Percentiles rank a stretch among this genome's conserved stretches.
Conservation (phyloP, 1,140 invertebrate species). For the Mycetomoellerius zeteki region DNA sequence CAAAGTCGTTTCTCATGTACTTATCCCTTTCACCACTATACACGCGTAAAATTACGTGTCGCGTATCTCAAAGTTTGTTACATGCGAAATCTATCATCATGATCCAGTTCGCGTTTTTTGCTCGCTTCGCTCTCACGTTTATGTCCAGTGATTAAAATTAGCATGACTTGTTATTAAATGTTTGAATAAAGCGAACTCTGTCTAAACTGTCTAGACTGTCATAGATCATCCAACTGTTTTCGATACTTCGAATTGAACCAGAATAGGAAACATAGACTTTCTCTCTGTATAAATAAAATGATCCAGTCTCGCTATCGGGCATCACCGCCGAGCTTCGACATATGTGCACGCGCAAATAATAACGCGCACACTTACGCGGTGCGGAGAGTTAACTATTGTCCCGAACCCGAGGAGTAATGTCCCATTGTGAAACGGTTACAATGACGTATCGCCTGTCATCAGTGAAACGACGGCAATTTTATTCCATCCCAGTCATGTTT, state of each 20-base stretch:
- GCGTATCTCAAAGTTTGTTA: not conserved
- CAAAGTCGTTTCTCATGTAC: too few relatives aligned
- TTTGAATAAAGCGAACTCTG: not conserved
- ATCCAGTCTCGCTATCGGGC: conserved; percentile 20
- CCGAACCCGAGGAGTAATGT: conserved; percentile 69
- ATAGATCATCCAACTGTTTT: not conserved
- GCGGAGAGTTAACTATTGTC: conserved; percentile 75
- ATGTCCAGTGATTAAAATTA: not conserved
- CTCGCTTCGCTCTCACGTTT: not conserved
- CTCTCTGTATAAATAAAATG: conserved; percentile 16
- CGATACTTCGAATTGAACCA: not conserved
- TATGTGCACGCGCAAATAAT: conserved; percentile 73
- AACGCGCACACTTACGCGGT: conserved; percentile 67
- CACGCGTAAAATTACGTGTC: not conserved
- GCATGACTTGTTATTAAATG: not conserved
- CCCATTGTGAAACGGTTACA: conserved; percentile 80
- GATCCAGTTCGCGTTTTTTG: not conserved
- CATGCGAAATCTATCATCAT: not conserved
- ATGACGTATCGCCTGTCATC: conserved; percentile 77
- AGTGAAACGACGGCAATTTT: conserved; percentile 72
- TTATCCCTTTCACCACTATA: not conserved
- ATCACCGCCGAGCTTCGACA: conserved; percentile 54
- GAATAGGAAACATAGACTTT: not conserved
- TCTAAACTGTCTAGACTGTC: not conserved
- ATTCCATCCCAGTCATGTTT: conserved; percentile 65